Evolutionary conservation across 2,797 vertebrate genomes (phyloP).

Genomic region (Champsocephalus esox): DNA sequence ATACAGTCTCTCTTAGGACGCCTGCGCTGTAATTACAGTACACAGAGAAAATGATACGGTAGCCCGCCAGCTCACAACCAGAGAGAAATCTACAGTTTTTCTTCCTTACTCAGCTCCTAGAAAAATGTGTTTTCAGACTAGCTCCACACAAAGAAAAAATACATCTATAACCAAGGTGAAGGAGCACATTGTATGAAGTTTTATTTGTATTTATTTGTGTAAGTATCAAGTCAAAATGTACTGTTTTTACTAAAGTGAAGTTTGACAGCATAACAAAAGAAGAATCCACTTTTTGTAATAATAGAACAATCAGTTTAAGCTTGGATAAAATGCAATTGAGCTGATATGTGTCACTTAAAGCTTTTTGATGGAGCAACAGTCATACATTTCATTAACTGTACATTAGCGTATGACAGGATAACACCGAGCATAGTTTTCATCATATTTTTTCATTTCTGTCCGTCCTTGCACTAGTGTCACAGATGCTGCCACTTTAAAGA

Average conservation of each 20-base stretch:
- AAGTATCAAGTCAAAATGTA: too few relatives aligned
- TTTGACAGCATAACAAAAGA: background rate
- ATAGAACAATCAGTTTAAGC: too few relatives aligned
- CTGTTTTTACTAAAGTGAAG: background rate
- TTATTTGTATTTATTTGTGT: too few relatives aligned
- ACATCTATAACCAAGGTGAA: too few relatives aligned
- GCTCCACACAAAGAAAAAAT: background rate
- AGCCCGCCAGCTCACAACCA: background rate
- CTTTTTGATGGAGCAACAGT: too few relatives aligned
- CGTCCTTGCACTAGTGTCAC: background rate
- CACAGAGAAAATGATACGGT: slow-evolving; percentile 34
- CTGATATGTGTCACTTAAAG: too few relatives aligned
- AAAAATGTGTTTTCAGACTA: slow-evolving; percentile 18
- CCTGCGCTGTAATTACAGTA: slow-evolving; percentile 59
- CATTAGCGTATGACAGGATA: background rate
- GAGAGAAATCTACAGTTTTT: background rate
- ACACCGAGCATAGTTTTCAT: background rate
- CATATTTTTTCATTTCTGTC: background rate
- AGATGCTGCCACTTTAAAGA: background rate
- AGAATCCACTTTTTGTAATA: too few relatives aligned
- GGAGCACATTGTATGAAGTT: too few relatives aligned
- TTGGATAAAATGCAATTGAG: too few relatives aligned
- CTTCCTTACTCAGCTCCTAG: background rate
- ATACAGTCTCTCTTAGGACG: slow-evolving; percentile 17
- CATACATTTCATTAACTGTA: background rate